phyloP scores from a whole-genome alignment of 2,797 vertebrate species.

The Galaxias olidus region DNA sequence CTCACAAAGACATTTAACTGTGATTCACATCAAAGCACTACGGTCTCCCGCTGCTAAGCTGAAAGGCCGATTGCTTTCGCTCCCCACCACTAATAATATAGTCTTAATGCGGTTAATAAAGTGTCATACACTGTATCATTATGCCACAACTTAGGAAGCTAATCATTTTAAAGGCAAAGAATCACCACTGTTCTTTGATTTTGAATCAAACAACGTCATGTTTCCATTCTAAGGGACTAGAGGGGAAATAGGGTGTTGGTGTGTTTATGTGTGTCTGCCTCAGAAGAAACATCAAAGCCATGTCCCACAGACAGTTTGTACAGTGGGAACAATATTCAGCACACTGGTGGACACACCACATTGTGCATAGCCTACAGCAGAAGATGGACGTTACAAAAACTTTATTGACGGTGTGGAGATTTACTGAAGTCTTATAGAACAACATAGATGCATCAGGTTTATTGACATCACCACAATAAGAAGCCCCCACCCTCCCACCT shows the following conservation, averaged over 20 bases:
- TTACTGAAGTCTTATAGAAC: constrained; percentile 64
- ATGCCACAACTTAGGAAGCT: constrained; percentile 83
- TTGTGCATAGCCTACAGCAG: constrained; percentile 74
- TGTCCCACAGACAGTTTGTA: constrained; percentile 65
- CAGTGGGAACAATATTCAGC: constrained; percentile 72
- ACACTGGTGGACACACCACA: constrained; percentile 65
- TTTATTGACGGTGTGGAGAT: constrained; percentile 65
- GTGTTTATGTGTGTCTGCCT: constrained; percentile 68
- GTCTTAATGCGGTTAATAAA: constrained; percentile 92
- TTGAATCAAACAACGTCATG: constrained; percentile 88
- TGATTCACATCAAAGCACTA: constrained; percentile 88
- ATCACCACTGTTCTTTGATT: constrained; percentile 80
- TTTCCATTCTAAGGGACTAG: constrained; percentile 69
- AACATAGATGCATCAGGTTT: constrained; percentile 64
- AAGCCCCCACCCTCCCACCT: constrained; percentile 50
- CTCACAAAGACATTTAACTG: constrained; percentile 90
- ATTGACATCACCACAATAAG: constrained; percentile 20
- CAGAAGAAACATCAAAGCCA: constrained; percentile 79
- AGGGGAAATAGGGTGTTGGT: constrained; percentile 27
- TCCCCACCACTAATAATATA: constrained; percentile 83
- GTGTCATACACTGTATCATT: constrained; percentile 86
- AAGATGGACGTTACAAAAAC: constrained; percentile 48
- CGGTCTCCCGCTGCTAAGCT: constrained; percentile 81
- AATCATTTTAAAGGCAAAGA: constrained; percentile 88
- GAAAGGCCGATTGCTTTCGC: constrained; percentile 80